Evolutionary conservation across 2,113 vertebrate genomes (phyloP), one percentile per base, ranked within the genome.

Genomic region (Macaca fascicularis): DNA sequence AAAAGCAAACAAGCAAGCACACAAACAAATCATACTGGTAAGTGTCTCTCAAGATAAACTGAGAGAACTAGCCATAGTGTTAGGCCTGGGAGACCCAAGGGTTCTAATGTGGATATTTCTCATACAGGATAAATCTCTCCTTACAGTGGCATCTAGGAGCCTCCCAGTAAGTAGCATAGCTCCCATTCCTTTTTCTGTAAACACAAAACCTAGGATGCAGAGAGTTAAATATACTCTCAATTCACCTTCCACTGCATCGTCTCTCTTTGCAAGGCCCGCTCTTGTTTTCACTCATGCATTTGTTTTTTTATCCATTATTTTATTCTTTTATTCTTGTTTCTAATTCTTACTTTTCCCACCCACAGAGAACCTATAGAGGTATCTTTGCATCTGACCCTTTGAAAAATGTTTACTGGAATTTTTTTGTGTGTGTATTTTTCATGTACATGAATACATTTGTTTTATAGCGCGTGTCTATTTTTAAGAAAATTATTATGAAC

Each of bases 31-130:
- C 8, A 43, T 3, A 7, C 3, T 6, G 8, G 1, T 22, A 40
- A 0, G 2, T 19, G 9, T 2, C 27, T 40, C 3, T 67, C 19
- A 23, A 8, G 16, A 67, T 12, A 74, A 74, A 40, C 14, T 19
- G 50, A 80, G 2, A 3, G 2, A 17, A 13, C 5, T 45, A 4
- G 27, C 14, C 16, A 0, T 22, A 25, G 3, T 32, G 4, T 5
- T 43, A 3, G 1, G 5, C 16, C 8, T 48, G 1, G 3, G 11
- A 74, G 2, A 50, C 4, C 8, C 19, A 22, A n/a, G 13, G 19
- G 6, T 52, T 43, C 75, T 55, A 74, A 27, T 8, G 32, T 5
- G 22, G 10, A n/a, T 55, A 80, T 52, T 40, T 57, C 8, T 76
- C 38, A 48, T 35, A 5, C 12, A 67, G 9, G 16, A 70, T 35